Evolutionary conservation across 2,797 vertebrate species (phyloP).

Genomic region (Pseudocheirus occidentalis): DNA sequence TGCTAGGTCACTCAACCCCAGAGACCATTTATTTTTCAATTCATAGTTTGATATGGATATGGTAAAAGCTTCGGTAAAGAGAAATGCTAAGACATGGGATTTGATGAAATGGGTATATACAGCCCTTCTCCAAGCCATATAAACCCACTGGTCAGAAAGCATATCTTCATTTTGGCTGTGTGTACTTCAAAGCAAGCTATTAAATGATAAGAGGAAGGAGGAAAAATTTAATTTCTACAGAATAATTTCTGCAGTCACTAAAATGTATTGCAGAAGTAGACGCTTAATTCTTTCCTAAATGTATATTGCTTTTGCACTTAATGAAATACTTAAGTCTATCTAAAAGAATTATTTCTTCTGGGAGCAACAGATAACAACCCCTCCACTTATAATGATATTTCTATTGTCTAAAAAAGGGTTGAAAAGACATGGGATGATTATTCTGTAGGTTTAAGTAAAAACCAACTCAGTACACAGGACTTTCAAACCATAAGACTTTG

Average conservation of each 20-base stretch:
- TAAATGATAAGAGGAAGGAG: constrained; percentile 76
- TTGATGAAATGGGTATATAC: constrained; percentile 48
- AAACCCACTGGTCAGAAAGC: constrained; percentile 48
- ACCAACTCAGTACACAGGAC: constrained; percentile 54
- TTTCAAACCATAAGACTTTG: constrained; percentile 60
- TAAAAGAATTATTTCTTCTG: constrained; percentile 58
- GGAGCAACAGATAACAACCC: constrained; percentile 58
- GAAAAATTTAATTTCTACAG: constrained; percentile 72
- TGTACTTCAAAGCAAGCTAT: constrained; percentile 68
- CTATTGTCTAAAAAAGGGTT: constrained; percentile 65
- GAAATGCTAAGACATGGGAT: constrained; percentile 31
- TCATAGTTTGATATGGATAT: constrained; percentile 52
- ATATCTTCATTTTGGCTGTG: constrained; percentile 35
- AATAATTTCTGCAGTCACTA: constrained; percentile 72
- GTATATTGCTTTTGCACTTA: constrained; percentile 34
- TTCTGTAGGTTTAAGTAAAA: constrained; percentile 75
- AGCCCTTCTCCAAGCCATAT: neutral
- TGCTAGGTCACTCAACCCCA: constrained; percentile 51
- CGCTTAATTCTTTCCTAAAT: constrained; percentile 57
- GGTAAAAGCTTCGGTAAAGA: constrained; percentile 34
- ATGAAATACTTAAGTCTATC: constrained; percentile 63
- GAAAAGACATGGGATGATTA: constrained; percentile 56
- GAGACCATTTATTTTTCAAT: constrained; percentile 65
- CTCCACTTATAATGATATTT: constrained; percentile 51
- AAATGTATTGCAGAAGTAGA: constrained; percentile 62